Conservation (phyloP, 1,140 invertebrate genomes). For the Pinna nobilis region DNA sequence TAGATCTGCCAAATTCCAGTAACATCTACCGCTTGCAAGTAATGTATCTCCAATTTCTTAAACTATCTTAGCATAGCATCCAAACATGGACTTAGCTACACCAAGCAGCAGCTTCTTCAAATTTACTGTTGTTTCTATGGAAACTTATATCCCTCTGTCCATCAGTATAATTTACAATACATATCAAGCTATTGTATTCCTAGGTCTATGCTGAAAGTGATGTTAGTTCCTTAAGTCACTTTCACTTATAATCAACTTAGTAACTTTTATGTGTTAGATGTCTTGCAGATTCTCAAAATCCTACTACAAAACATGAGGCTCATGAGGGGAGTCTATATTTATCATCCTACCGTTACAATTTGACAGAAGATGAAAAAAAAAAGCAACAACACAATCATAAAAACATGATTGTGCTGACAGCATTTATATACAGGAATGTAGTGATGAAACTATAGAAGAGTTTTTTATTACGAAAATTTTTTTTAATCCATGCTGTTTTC, state of each 20-base stretch:
- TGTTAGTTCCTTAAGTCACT: slow-evolving; percentile 31
- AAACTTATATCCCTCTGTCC: slow-evolving; percentile 40
- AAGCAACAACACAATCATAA: no score
- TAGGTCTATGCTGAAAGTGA: slow-evolving; percentile 33
- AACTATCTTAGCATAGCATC: slow-evolving; percentile 5
- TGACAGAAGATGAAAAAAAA: no score
- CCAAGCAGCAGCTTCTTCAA: slow-evolving; percentile 21
- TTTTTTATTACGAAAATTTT: no score
- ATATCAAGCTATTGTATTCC: slow-evolving; percentile 45
- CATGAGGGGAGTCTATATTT: no score
- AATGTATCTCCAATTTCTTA: slow-evolving; percentile 21
- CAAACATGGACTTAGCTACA: slow-evolving; percentile 15
- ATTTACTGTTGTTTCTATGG: slow-evolving; percentile 43
- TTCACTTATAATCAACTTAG: slow-evolving; percentile 21
- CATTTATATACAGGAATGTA: no score
- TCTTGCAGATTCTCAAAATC: slow-evolving; percentile 17
- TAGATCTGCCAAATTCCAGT: slow-evolving; percentile 36
- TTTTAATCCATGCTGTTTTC: no score
- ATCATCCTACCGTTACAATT: no score
- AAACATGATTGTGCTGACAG: no score
- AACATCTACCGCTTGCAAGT: neutral
- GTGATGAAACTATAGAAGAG: no score
- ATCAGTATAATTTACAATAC: slow-evolving; percentile 44
- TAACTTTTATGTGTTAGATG: slow-evolving; percentile 18
- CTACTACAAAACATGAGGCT: neutral